Percentiles rank a stretch among this genome's conserved stretches.
phyloP scores from a whole-genome alignment of 2,113 vertebrate species.

The Origma solitaria region DNA sequence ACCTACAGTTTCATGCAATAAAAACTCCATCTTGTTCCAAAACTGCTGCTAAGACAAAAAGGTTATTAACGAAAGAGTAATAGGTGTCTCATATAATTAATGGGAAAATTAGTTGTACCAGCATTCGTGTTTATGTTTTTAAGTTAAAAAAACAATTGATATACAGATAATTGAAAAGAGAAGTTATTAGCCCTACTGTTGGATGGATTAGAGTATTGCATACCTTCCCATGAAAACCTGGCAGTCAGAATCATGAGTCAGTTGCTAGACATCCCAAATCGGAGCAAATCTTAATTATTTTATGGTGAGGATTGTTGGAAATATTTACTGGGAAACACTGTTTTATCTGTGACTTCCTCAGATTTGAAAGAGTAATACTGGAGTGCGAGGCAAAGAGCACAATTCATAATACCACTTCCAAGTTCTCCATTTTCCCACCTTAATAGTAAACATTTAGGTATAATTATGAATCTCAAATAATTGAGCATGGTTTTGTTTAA shows the following conservation, averaged over 20 bases:
- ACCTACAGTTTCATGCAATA: not conserved
- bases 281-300: not conserved
- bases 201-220: not conserved
- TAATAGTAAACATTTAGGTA: not conserved
- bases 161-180: not conserved
- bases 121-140: not conserved
- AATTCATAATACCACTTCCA: not conserved
- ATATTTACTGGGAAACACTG: not conserved
- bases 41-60: not conserved
- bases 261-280: not conserved
- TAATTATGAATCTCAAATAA: not conserved
- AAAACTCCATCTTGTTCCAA: not conserved
- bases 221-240: not conserved
- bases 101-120: not conserved
- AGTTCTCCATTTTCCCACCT: not conserved
- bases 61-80: not conserved
- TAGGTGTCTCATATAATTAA: not conserved
- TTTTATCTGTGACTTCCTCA: not conserved
- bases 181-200: not conserved
- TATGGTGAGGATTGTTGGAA: not conserved
- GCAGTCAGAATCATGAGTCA: not conserved
- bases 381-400: not conserved
- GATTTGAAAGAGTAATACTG: not conserved
- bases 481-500: fast-evolving
- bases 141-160: not conserved